phyloP scores from a whole-genome alignment of 2,797 vertebrate species.

The Glossophaga mutica region DNA sequence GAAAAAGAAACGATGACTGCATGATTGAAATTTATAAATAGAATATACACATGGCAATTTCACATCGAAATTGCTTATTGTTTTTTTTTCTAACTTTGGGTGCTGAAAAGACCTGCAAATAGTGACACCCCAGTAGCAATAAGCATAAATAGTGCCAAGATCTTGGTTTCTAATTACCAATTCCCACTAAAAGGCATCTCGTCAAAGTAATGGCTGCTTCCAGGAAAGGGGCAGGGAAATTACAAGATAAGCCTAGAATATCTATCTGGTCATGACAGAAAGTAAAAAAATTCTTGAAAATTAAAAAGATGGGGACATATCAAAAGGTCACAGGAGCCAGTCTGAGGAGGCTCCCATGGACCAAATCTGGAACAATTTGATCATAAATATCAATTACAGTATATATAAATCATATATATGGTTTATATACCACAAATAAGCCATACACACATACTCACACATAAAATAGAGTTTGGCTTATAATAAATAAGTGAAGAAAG shows the following conservation, averaged over 20 bases:
- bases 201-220: not conserved
- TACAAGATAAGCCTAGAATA: not conserved
- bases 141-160: not conserved
- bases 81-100: not conserved
- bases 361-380: not conserved
- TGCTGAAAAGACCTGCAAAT: not conserved
- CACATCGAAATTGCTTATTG: not conserved
- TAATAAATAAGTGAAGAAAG: not conserved
- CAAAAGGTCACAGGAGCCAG: not conserved
- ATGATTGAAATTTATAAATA: not conserved
- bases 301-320: not conserved
- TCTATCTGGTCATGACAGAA: not conserved
- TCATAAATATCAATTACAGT: constrained; percentile 5
- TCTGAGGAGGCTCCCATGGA: not conserved
- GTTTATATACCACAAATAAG: not conserved
- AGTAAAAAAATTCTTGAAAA: not conserved
- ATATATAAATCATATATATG: not conserved
- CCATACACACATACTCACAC: not conserved
- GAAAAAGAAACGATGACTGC: not conserved
- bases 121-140: not conserved
- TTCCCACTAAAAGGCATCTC: not conserved
- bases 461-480: not conserved
- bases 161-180: not conserved
- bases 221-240: not conserved
- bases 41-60: not conserved